phyloP scores from a whole-genome alignment of 2,113 vertebrate species.

The Gallinago paraguaiae region DNA sequence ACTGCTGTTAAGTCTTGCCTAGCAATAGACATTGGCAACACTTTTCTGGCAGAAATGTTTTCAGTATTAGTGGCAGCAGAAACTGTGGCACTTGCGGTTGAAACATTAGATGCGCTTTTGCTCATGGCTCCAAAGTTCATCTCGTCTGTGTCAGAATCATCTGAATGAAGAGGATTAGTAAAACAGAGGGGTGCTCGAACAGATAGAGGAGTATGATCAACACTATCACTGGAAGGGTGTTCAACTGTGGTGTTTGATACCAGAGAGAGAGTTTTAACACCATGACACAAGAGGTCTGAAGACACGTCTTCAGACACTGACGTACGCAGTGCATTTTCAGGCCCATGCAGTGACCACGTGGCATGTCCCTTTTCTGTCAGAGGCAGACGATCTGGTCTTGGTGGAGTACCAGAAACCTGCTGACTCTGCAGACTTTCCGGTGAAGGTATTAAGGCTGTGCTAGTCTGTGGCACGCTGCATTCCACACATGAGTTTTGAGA shows the following conservation, averaged over 20 bases:
- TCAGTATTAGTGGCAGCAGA: slow-evolving; percentile 77
- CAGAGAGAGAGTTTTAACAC: slow-evolving; percentile 60
- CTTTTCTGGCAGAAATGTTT: slow-evolving; percentile 82
- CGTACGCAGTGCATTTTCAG: slow-evolving; percentile 61
- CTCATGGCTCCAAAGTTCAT: slow-evolving; percentile 70
- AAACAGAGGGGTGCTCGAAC: slow-evolving; percentile 88
- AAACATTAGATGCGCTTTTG: slow-evolving; percentile 75
- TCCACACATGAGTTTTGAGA: slow-evolving; percentile 72
- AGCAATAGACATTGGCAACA: slow-evolving; percentile 89
- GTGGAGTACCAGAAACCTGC: slow-evolving; percentile 61
- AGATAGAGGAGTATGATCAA: slow-evolving; percentile 47
- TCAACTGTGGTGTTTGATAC: slow-evolving; percentile 58
- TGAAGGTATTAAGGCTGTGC: slow-evolving; percentile 41
- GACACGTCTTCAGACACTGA: slow-evolving; percentile 28
- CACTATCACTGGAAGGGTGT: background rate
- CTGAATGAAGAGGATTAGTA: slow-evolving; percentile 95
- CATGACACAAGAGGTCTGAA: slow-evolving; percentile 50
- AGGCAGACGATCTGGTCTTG: slow-evolving; percentile 88
- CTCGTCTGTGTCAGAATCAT: slow-evolving; percentile 87
- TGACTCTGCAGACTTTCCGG: slow-evolving; percentile 52
- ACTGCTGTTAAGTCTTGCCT: slow-evolving; percentile 75
- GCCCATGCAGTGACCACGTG: slow-evolving; percentile 74
- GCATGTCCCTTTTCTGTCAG: slow-evolving; percentile 83
- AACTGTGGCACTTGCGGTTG: slow-evolving; percentile 86
- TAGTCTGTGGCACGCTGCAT: slow-evolving; percentile 51